Evolutionary conservation across 2,797 vertebrate genomes (phyloP).

Genomic region (Myotis vivesi): DNA sequence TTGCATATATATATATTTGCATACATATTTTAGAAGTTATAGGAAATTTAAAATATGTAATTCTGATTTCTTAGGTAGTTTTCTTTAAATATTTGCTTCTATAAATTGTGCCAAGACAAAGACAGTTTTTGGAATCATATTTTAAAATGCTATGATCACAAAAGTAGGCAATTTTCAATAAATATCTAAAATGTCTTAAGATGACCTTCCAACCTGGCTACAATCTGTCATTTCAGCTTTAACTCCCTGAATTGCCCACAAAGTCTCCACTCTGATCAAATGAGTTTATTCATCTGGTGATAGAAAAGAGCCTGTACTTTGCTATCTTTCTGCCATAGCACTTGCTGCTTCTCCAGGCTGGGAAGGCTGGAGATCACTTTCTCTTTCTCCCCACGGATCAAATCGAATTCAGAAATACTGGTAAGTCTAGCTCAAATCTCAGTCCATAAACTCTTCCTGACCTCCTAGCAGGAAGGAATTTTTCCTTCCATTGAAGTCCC

Average conservation of each 20-base stretch:
- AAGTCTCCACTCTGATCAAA: neutral
- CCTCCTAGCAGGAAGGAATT: neutral
- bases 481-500: neutral
- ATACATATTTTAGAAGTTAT: slow-evolving; percentile 8
- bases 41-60: neutral
- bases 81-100: slow-evolving; percentile 25
- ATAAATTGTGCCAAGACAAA: neutral
- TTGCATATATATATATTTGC: neutral
- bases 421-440: neutral
- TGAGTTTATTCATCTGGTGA: neutral
- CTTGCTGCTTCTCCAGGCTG: neutral
- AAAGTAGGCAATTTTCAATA: neutral
- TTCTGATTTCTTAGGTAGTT: slow-evolving; percentile 17
- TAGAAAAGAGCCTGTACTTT: neutral
- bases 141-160: neutral
- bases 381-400: neutral
- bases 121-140: neutral
- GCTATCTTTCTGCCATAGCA: neutral
- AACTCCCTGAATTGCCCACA: neutral
- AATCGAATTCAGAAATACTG: neutral
- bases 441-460: neutral
- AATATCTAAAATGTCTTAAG: neutral
- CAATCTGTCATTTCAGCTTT: neutral
- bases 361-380: neutral
- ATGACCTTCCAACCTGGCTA: neutral